Base-by-base conservation (phyloP, 2,888 invertebrate species). In the Hydrotaea cyrtoneurina region DNA sequence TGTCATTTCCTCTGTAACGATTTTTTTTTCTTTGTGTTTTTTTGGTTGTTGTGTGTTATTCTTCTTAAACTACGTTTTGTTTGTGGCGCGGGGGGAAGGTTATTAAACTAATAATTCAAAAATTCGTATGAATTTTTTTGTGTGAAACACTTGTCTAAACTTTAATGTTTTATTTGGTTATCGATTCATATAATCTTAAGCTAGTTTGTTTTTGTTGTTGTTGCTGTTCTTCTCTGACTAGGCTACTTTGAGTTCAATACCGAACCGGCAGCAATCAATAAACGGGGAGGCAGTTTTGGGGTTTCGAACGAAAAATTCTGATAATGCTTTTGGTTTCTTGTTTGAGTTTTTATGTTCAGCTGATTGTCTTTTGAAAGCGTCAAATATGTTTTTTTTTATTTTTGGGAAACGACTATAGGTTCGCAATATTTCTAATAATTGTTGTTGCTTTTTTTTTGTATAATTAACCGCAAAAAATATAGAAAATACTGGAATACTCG, bases 71-170 rank as follows among this genome's bases (percentile, higher is more conserved):
- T 4, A 31, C 31, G 7, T 31, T 31, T 31, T 31, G 39, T 13
- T 8, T 36, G 36, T 5, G 8, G 8, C 3, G 36, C 36, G 39
- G n/a, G 15, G 21, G 17, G 19, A 72, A 80, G 82, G 82, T 85
- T 82, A 74, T 77, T 79, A 85, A 85, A 85, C 79, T 76, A 80
- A 80, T 85, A 82, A 46, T 77, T 77, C 66, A 66, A 43, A 66
- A 75, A 77, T 43, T 78, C 71, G 46, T 69, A n/a, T 57, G 50
- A 8, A 55, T 31, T 39, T 21, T 4, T 39, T 4, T 10, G 39
- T 39, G 39, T 39, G 39, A 80, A 85, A 85, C 85, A 85, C 85
- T 82, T 85, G 85, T 82, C 80, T 50, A 82, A 85, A 85, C 66
- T 80, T 59, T 72, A n/a, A n/a, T 7, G 53, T 46, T 31, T 2